Evolutionary conservation across 2,888 invertebrate species (phyloP).

Genomic region (Coronaproctus castanopsis): DNA sequence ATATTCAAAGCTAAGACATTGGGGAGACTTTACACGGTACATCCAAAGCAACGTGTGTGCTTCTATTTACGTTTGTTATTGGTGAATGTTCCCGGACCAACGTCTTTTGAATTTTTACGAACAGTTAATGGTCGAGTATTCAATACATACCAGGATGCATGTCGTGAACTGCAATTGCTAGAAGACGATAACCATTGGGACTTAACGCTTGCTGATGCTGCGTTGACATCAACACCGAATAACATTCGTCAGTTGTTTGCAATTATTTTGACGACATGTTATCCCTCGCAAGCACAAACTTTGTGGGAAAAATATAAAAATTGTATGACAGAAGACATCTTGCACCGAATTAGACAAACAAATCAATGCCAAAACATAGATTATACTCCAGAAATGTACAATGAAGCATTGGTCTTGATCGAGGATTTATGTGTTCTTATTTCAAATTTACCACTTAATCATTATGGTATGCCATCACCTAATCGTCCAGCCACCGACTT

Average conservation of each 20-base stretch:
- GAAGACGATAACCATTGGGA: constrained; percentile 18
- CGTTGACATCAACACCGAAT: constrained; percentile 8
- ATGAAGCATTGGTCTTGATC: constrained; percentile 19
- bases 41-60: constrained; percentile 14
- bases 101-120: constrained; percentile 20
- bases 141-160: constrained; percentile 22
- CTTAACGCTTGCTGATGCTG: constrained; percentile 15
- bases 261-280: constrained; percentile 18
- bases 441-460: constrained; percentile 16
- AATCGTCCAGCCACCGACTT: constrained; percentile 15
- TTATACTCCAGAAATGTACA: constrained; percentile 18
- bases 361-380: constrained; percentile 5
- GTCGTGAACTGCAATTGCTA: constrained; percentile 19
- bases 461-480: constrained; percentile 21
- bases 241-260: constrained; percentile 15
- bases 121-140: constrained; percentile 22
- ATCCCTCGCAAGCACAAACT: constrained; percentile 13
- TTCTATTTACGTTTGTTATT: constrained; percentile 19
- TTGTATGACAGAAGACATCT: constrained; percentile 20
- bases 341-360: constrained; percentile 16
- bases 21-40: constrained; percentile 9
- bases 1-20: constrained; percentile 3
- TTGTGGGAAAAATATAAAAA: constrained; percentile 20
- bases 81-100: constrained; percentile 19
- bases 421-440: constrained; percentile 15